Evolutionary conservation across 2,888 invertebrate species (phyloP), one percentile per base, ranked within the genome.

Genomic region (Eurytoma californica): DNA sequence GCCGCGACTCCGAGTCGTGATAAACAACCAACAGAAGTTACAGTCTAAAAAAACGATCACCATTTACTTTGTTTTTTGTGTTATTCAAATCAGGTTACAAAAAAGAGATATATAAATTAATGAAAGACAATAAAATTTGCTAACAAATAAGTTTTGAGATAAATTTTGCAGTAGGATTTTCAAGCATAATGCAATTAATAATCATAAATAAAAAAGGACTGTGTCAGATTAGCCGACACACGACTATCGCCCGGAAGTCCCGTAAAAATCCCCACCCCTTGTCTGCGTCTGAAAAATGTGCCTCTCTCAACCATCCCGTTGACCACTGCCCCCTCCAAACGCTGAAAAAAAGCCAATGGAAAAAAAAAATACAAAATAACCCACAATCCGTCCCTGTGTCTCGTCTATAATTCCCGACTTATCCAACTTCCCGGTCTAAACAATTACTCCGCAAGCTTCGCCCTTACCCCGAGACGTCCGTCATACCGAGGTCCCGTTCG

Each of bases 251-350:
- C 73, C 73, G 58, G 55, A 80, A 82, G 82, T 83, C 82, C 84
- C 82, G 80, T 79, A 70, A 80, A 81, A 80, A 84, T 84, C 85
- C 86, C 82, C 18, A 83, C 84, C 89, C 89, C 87, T 89, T 90
- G 90, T 90, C 90, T 90, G 87, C 89, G 90, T 90, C 90, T 89
- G 86, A 82, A 80, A 88, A 77, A 87, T 86, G 80, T 88, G 87
- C 87, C 87, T 82, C 82, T 81, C 74, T 75, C 77, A 74, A 39
- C 79, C 80, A 84, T 82, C 84, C 84, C 83, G 83, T 83, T 81
- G 80, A 84, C 85, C 85, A 84, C 85, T 80, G 76, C 76, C 70
- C 39, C 47, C 77, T 63, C 68, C 72, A 65, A 75, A 77, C 67
- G 72, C 79, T 39, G 39, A 39, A 39, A 39, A 39, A 39, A 39